Percentiles rank a stretch among this genome's conserved stretches.
phyloP scores from a whole-genome alignment of 2,113 vertebrate genomes.

The Oreochromis niloticus region DNA sequence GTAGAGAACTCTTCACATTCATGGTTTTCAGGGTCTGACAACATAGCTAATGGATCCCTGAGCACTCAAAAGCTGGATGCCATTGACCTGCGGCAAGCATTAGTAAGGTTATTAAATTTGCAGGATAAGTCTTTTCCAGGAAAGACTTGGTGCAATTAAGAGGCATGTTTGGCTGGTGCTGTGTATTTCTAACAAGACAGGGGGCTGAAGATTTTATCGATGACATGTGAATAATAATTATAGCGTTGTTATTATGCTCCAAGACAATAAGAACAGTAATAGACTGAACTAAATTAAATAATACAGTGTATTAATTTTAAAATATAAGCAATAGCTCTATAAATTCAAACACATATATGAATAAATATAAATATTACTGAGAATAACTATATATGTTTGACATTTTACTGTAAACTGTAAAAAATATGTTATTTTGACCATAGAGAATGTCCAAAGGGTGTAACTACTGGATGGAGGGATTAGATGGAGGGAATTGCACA shows the following conservation, averaged over 20 bases:
- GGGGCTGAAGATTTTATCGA: not conserved
- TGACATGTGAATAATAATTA: not conserved
- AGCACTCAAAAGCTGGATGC: not conserved
- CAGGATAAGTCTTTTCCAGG: not conserved
- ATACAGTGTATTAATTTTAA: not conserved
- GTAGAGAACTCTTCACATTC: not conserved
- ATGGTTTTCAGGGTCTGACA: not conserved
- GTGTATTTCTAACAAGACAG: not conserved
- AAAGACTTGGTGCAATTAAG: not conserved
- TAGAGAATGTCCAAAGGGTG: not conserved
- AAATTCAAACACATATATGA: rapidly evolving
- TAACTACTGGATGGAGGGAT: not conserved
- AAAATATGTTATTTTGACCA: rapidly evolving
- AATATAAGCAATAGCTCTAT: not conserved
- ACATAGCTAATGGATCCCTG: conserved; percentile 6
- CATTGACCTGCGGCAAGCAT: not conserved
- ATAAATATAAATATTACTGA: not conserved
- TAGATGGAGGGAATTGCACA: not conserved
- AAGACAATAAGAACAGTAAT: rapidly evolving
- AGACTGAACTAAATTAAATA: not conserved
- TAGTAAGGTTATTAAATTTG: not conserved
- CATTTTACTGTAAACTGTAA: not conserved
- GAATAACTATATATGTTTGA: not conserved
- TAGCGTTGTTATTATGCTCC: not conserved
- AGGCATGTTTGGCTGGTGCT: not conserved